phyloP scores from a whole-genome alignment of 2,797 vertebrate genomes.

The Pyrocephalus nanus region DNA sequence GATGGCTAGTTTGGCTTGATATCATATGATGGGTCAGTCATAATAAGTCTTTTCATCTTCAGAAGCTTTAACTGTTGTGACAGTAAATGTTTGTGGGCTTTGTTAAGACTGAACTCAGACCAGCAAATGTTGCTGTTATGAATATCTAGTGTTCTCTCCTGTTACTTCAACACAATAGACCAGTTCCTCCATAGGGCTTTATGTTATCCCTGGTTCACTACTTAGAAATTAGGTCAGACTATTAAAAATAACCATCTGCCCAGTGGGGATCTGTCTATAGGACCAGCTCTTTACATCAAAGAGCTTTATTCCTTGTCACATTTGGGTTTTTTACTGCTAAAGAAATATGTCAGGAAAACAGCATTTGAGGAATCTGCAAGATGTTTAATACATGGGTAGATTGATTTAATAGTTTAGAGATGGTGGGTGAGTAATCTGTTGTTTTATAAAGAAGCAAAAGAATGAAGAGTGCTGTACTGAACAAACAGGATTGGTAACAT shows the following conservation, averaged over 20 bases:
- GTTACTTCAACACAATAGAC: not conserved
- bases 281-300: conserved; percentile 27
- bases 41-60: not conserved
- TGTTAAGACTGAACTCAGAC: conserved; percentile 1
- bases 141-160: not conserved
- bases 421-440: not conserved
- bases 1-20: not conserved
- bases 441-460: not conserved
- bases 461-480: not conserved
- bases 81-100: not conserved
- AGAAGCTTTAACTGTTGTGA: not conserved
- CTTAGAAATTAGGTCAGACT: conserved; percentile 69
- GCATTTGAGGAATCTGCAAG: not conserved
- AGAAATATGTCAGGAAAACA: conserved; percentile 35
- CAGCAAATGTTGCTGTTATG: not conserved
- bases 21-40: not conserved
- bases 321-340: not conserved
- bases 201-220: conserved; percentile 42
- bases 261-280: conserved; percentile 50
- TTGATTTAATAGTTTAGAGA: not conserved
- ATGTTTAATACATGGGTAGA: not conserved
- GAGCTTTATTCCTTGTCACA: conserved; percentile 40
- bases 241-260: conserved; percentile 73
- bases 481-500: not conserved
- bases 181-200: conserved; percentile 24